Conservation (phyloP, 2,888 invertebrate species). For the Tenthredo scrophulariae region DNA sequence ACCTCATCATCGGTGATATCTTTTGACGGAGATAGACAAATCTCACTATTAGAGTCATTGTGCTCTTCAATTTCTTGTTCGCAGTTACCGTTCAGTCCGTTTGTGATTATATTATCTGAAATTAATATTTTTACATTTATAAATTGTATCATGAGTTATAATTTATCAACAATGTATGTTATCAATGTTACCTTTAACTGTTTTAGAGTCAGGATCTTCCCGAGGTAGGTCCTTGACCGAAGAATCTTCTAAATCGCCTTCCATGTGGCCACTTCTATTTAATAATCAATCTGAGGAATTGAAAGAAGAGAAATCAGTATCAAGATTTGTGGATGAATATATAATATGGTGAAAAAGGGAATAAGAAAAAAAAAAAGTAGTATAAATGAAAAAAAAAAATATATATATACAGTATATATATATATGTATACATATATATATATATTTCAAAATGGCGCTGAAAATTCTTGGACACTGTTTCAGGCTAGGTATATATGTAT, state of each 20-base stretch:
- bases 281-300: conserved; percentile 28
- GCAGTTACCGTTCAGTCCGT: conserved; percentile 78
- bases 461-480: conserved; percentile 63
- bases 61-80: conserved; percentile 68
- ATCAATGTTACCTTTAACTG: conserved; percentile 70
- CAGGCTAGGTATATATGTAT: background rate
- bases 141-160: background rate
- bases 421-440: conserved; percentile 5
- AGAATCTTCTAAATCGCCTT: conserved; percentile 75
- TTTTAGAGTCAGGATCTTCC: conserved; percentile 66
- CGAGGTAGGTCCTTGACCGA: conserved; percentile 75
- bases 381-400: background rate
- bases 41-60: conserved; percentile 60
- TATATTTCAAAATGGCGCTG: conserved; percentile 77
- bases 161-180: too few species aligned
- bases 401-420: background rate
- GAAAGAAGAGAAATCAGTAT: background rate
- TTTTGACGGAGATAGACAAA: conserved; percentile 44
- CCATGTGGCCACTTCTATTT: conserved; percentile 73
- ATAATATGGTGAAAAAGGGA: too few species aligned
- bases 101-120: conserved; percentile 76
- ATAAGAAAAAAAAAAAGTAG: background rate
- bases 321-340: background rate
- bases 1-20: conserved; percentile 64
- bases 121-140: conserved; percentile 49